Percentiles rank a stretch among this genome's conserved stretches.
phyloP scores from a whole-genome alignment of 2,113 vertebrate genomes.

The Pelvicachromis taeniatus region DNA sequence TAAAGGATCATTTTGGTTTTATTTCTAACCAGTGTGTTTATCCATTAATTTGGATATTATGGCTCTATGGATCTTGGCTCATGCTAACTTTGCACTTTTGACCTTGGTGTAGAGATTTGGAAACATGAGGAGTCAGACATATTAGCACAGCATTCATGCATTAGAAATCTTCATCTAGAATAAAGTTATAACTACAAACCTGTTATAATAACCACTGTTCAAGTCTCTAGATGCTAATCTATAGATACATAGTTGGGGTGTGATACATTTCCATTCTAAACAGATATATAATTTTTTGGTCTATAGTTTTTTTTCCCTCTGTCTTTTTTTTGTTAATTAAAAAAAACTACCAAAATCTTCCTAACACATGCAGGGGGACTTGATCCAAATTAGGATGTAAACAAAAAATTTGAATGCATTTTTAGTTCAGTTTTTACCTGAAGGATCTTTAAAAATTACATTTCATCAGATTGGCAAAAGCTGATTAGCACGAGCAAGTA shows the following conservation, averaged over 20 bases:
- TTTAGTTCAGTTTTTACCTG: neutral
- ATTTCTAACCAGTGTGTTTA: neutral
- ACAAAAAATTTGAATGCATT: neutral
- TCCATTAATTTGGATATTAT: neutral
- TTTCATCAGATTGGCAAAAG: neutral
- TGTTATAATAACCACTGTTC: neutral
- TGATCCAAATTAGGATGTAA: rapidly evolving
- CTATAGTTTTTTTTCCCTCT: neutral
- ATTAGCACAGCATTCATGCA: neutral
- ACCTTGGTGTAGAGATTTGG: neutral
- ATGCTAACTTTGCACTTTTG: neutral
- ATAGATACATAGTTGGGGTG: rapidly evolving
- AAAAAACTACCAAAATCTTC: neutral
- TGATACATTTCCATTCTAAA: neutral
- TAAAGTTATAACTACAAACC: neutral
- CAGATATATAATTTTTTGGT: neutral
- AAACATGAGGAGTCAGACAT: neutral
- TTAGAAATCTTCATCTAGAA: neutral
- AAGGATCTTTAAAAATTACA: neutral
- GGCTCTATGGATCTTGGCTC: neutral
- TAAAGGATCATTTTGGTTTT: neutral
- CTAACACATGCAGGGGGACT: neutral
- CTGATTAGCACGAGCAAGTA: neutral
- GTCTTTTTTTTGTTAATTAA: neutral
- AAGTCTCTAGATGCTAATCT: neutral